phyloP scores from a whole-genome alignment of 2,113 vertebrate genomes.

The Lepus americanus region DNA sequence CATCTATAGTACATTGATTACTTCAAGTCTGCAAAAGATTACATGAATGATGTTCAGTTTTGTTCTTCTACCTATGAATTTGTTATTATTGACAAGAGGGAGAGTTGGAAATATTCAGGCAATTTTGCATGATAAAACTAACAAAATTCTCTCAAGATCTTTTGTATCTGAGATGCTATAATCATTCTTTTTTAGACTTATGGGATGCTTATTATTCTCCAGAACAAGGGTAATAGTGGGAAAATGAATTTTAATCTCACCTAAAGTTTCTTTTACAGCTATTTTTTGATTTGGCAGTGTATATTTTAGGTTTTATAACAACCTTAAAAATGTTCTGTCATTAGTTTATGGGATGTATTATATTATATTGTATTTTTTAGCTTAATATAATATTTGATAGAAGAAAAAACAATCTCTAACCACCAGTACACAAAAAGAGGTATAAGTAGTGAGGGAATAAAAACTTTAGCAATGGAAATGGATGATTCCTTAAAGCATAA shows the following conservation, averaged over 20 bases:
- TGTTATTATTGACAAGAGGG: background rate
- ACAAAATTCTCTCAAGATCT: background rate
- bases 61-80: background rate
- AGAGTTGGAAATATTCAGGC: background rate
- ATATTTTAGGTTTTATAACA: slow-evolving; percentile 9
- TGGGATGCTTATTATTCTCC: background rate
- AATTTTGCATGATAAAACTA: background rate
- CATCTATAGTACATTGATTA: background rate
- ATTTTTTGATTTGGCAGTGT: background rate
- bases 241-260: slow-evolving; percentile 6
- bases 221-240: background rate
- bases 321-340: background rate
- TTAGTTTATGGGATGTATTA: background rate
- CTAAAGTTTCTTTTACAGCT: background rate
- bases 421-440: background rate
- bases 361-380: background rate
- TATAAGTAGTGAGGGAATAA: background rate
- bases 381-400: background rate
- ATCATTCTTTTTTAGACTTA: background rate
- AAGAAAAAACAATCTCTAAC: background rate
- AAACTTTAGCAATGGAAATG: background rate
- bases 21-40: slow-evolving; percentile 43
- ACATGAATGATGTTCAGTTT: background rate
- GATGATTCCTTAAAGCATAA: background rate
- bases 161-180: slow-evolving; percentile 7